Evolutionary conservation across 2,888 invertebrate species (phyloP).

Genomic region (Erebia epiphron): DNA sequence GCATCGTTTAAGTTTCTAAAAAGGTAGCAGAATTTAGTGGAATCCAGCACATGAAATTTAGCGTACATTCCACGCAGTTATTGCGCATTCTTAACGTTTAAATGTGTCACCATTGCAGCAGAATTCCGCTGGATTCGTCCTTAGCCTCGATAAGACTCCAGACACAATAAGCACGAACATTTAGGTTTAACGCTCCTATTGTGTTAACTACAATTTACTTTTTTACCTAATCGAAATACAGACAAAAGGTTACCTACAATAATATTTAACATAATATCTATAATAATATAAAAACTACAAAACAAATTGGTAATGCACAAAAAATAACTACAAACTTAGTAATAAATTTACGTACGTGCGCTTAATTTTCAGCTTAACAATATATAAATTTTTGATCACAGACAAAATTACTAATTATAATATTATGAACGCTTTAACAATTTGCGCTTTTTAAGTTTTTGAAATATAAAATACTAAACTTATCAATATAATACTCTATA

Average conservation of each 20-base stretch:
- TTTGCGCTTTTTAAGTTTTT: conserved; percentile 67
- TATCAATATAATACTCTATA: conserved; percentile 70
- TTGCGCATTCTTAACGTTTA: too few relatives aligned
- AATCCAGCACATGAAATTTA: not conserved
- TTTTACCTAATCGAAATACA: not conserved
- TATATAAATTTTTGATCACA: conserved; percentile 82
- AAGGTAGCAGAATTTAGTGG: not conserved
- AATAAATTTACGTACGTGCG: conserved; percentile 52
- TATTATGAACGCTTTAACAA: conserved; percentile 66
- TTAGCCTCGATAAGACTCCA: not conserved
- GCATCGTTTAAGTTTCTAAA: not conserved
- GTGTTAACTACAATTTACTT: not conserved
- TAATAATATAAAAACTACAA: not conserved
- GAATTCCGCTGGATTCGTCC: not conserved
- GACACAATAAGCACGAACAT: conserved; percentile 1
- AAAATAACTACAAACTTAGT: conserved; percentile 27
- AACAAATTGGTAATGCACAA: conserved; percentile 7
- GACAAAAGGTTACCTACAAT: not conserved
- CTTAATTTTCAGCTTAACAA: conserved; percentile 75
- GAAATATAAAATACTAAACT: conserved; percentile 77
- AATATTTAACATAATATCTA: not conserved
- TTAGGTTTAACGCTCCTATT: not conserved
- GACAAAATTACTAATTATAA: conserved; percentile 76
- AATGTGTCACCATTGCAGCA: too few relatives aligned
- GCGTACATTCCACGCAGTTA: too few relatives aligned